Percentiles rank a stretch among this genome's conserved stretches.
Conservation (phyloP, 2,888 invertebrate species). For the Diarsia dahlii region DNA sequence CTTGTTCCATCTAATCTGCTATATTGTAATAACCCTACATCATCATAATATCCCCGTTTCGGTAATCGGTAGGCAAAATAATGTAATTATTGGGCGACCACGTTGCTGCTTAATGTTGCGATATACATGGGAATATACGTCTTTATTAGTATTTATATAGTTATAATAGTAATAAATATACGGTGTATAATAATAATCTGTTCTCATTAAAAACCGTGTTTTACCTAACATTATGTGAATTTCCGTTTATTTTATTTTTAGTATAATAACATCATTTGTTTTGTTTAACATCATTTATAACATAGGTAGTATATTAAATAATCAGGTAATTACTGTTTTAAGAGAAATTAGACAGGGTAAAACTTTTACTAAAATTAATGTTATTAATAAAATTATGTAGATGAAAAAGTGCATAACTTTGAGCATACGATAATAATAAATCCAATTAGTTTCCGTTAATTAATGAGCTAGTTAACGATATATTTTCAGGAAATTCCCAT, state of each 20-base stretch:
- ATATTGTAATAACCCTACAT: conserved; percentile 21
- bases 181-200: background rate
- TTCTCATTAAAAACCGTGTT: conserved; percentile 53
- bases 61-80: background rate
- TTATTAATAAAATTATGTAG: background rate
- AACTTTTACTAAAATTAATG: background rate
- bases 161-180: conserved; percentile 23
- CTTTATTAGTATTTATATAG: conserved; percentile 18
- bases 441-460: conserved; percentile 3
- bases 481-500: background rate
- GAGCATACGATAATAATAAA: background rate
- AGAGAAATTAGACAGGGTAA: background rate
- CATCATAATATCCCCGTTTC: background rate
- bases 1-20: no score
- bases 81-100: conserved; percentile 22
- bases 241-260: conserved; percentile 56
- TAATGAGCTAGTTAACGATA: conserved; percentile 13
- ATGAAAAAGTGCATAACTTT: conserved; percentile 1
- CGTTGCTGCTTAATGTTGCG: background rate
- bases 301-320: background rate
- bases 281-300: conserved; percentile 6
- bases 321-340: background rate
- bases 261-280: conserved; percentile 14
- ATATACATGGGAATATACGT: conserved; percentile 38
- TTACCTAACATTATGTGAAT: conserved; percentile 54